A percentile compares a stretch with the other conserved stretches of the same genome.
phyloP scores from a whole-genome alignment of 2,113 vertebrate genomes.

The Martes martes region DNA sequence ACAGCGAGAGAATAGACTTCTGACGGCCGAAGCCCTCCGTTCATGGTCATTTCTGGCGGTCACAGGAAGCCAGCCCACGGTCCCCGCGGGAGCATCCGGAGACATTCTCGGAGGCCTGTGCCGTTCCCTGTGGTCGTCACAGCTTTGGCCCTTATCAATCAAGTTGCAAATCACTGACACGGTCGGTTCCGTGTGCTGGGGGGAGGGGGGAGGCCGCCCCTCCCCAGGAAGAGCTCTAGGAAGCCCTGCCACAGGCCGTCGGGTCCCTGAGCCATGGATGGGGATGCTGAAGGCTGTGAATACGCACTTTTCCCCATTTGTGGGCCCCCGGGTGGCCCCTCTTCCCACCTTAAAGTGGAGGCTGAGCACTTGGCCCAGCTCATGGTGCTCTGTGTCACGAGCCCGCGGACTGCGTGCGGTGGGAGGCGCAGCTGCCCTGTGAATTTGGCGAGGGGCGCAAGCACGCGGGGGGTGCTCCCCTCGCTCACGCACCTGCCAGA shows the following conservation, averaged over 20 bases:
- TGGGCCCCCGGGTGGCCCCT: background rate
- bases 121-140: background rate
- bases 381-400: too few relatives aligned
- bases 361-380: background rate
- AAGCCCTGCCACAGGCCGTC: background rate
- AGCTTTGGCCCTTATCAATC: background rate
- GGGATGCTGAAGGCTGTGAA: background rate
- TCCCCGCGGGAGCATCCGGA: background rate
- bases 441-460: too few relatives aligned
- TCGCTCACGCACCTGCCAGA: background rate
- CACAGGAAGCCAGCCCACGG: background rate
- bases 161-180: background rate
- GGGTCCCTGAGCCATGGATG: background rate
- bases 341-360: background rate
- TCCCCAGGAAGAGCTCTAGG: background rate
- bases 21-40: background rate
- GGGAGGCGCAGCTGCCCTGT: background rate
- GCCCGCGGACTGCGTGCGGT: rapidly evolving
- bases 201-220: background rate
- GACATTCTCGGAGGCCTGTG: background rate
- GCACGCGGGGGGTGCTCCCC: rapidly evolving
- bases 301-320: rapidly evolving
- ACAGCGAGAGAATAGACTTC: background rate
- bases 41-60: background rate
- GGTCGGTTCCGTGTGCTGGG: background rate